Conservation (phyloP, 2,797 vertebrate genomes). For the Sebastes baramenuke region DNA sequence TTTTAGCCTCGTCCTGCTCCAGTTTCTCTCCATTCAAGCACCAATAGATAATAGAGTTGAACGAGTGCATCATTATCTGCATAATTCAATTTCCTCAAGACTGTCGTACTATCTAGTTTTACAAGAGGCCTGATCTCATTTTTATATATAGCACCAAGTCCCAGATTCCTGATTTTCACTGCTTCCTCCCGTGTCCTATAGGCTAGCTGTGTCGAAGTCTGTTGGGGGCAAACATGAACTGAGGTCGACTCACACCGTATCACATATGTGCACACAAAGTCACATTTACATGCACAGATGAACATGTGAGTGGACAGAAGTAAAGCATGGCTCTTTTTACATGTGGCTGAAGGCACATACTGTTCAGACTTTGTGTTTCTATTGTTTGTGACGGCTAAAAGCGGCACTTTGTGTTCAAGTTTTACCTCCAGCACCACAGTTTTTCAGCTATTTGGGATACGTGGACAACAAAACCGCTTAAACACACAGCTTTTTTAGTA, state of each 20-base stretch:
- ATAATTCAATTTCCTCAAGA: slow-evolving; percentile 49
- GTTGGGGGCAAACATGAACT: slow-evolving; percentile 3
- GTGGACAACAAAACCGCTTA: not conserved
- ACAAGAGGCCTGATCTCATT: slow-evolving; percentile 75
- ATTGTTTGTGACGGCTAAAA: slow-evolving; percentile 24
- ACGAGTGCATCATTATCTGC: slow-evolving; percentile 51
- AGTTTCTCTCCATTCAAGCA: slow-evolving; percentile 5
- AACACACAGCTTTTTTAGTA: not conserved
- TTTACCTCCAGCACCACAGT: not conserved
- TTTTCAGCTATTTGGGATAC: not conserved
- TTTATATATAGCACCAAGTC: slow-evolving; percentile 78
- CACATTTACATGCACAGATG: not conserved
- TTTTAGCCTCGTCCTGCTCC: slow-evolving; percentile 5
- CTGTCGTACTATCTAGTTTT: slow-evolving; percentile 54
- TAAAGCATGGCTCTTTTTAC: slow-evolving; percentile 22
- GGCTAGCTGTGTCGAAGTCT: slow-evolving; percentile 35
- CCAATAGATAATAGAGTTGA: slow-evolving; percentile 43
- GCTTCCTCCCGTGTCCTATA: slow-evolving; percentile 42
- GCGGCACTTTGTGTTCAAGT: slow-evolving; percentile 7
- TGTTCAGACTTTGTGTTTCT: slow-evolving; percentile 9
- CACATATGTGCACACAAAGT: not conserved
- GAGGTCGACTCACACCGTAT: slow-evolving; percentile 6
- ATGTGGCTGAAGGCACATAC: slow-evolving; percentile 19
- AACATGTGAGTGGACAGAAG: slow-evolving; percentile 1
- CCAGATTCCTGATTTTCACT: slow-evolving; percentile 70